phyloP scores from a whole-genome alignment of 2,797 vertebrate genomes.

The Meriones psammophilus region DNA sequence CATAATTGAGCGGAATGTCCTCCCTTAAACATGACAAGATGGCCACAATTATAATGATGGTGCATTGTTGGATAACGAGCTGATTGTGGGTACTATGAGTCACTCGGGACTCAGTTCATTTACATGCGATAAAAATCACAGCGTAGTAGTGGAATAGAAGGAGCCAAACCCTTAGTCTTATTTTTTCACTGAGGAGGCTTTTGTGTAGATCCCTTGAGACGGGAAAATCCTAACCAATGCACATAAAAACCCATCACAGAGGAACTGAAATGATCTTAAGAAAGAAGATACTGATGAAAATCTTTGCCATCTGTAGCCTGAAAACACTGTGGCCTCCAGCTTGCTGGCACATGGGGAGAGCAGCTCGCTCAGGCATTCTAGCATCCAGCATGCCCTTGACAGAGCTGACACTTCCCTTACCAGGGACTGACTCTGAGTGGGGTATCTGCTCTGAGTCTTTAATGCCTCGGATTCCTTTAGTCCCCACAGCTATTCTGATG shows the following conservation, averaged over 20 bases:
- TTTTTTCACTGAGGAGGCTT: slow-evolving; percentile 63
- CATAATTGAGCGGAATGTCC: slow-evolving; percentile 1
- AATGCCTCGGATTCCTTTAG: background rate
- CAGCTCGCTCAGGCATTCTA: background rate
- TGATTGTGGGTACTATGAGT: slow-evolving; percentile 64
- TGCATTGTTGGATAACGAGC: slow-evolving; percentile 51
- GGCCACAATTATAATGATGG: slow-evolving; percentile 34
- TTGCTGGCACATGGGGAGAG: background rate
- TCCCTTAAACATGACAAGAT: slow-evolving; percentile 23
- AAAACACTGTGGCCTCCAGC: background rate
- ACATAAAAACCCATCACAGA: background rate
- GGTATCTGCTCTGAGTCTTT: slow-evolving; percentile 19
- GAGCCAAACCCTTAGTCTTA: slow-evolving; percentile 19
- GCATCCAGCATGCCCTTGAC: background rate
- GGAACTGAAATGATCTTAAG: slow-evolving; percentile 47
- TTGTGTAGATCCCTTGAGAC: slow-evolving; percentile 50
- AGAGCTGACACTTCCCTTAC: background rate
- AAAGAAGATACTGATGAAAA: slow-evolving; percentile 10
- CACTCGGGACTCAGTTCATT: slow-evolving; percentile 68
- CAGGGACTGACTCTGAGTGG: background rate
- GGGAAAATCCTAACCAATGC: slow-evolving; percentile 23
- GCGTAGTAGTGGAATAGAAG: background rate
- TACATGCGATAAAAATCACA: slow-evolving; percentile 67
- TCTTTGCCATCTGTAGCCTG: slow-evolving; percentile 25
- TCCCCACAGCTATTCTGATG: background rate